Evolutionary conservation across 2,888 invertebrate genomes (phyloP).

Genomic region (Brachypalpus laphriformis): DNA sequence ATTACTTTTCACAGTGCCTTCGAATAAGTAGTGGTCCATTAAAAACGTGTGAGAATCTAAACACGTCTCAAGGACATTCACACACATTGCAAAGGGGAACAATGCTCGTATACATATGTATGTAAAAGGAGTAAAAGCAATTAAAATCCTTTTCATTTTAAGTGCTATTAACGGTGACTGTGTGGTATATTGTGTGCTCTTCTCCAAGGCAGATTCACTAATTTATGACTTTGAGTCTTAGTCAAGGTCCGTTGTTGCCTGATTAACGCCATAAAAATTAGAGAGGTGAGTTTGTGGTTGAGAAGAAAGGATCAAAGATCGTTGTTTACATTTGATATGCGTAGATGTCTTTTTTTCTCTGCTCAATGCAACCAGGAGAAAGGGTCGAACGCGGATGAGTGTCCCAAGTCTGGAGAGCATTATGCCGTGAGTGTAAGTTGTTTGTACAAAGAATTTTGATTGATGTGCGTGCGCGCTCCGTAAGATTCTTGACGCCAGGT

Average conservation of each 20-base stretch:
- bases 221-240: conserved; percentile 45
- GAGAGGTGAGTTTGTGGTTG: conserved; percentile 14
- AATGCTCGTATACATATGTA: no score
- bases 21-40: conserved; percentile 40
- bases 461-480: conserved; percentile 31
- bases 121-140: conserved; percentile 45
- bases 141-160: conserved; percentile 41
- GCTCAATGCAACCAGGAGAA: background rate
- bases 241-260: conserved; percentile 26
- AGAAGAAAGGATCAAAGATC: conserved; percentile 38
- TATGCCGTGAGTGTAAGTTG: background rate
- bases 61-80: conserved; percentile 53
- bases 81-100: conserved; percentile 2
- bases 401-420: conserved; percentile 21
- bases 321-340: conserved; percentile 56
- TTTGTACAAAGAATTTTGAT: conserved; percentile 32
- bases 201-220: conserved; percentile 27
- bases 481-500: conserved; percentile 29
- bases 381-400: conserved; percentile 42
- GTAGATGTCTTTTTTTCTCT: conserved; percentile 19
- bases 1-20: conserved; percentile 51
- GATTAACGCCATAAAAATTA: conserved; percentile 38
- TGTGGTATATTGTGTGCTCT: background rate
- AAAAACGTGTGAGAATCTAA: conserved; percentile 27
- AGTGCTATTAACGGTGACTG: conserved; percentile 27